phyloP scores from a whole-genome alignment of 2,888 invertebrate species.

The Acleris sparsana region DNA sequence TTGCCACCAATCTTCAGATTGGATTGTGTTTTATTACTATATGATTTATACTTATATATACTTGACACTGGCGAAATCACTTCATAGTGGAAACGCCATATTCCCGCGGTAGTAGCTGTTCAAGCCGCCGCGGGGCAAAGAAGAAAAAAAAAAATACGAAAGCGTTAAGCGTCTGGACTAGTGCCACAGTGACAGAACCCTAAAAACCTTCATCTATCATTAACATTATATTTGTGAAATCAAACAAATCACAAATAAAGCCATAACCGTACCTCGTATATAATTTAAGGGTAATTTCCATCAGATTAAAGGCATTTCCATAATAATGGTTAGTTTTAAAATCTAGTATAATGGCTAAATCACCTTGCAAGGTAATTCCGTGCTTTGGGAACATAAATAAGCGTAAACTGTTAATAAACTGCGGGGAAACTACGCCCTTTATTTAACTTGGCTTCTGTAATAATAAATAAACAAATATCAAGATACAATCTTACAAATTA shows the following conservation, averaged over 20 bases:
- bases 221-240: not conserved
- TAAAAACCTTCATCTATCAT: too few species aligned
- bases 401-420: conserved; percentile 14
- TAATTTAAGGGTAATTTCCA: conserved; percentile 14
- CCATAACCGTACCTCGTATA: not conserved
- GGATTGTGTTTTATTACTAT: too few species aligned
- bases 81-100: too few species aligned
- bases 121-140: too few species aligned
- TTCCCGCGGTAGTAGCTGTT: too few species aligned
- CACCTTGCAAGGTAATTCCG: not conserved
- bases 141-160: too few species aligned
- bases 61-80: too few species aligned
- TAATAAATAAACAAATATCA: not conserved
- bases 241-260: conserved; percentile 2
- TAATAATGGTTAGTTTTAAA: conserved; percentile 21
- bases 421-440: not conserved
- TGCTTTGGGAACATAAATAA: conserved; percentile 9
- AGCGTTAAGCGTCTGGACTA: too few species aligned
- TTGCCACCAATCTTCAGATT: too few species aligned
- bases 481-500: too few species aligned
- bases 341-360: not conserved
- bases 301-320: conserved; percentile 21
- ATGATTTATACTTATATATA: too few species aligned
- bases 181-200: too few species aligned
- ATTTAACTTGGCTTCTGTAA: not conserved